Percentiles rank a stretch among this genome's conserved stretches.
phyloP scores from a whole-genome alignment of 1,140 invertebrate species.

The Ceratitis capitata region DNA sequence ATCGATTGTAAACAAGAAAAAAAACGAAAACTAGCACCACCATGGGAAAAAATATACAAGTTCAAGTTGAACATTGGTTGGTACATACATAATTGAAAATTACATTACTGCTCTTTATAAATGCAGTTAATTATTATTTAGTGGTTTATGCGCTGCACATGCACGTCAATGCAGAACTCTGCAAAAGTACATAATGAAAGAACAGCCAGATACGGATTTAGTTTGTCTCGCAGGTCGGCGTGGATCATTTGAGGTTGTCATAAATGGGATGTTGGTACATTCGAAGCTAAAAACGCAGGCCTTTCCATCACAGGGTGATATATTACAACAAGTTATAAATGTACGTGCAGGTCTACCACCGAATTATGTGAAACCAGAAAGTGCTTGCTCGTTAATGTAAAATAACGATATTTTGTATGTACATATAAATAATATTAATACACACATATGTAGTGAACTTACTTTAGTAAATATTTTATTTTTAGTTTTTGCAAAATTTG shows the following conservation, averaged over 20 bases:
- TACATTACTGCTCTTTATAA: background rate
- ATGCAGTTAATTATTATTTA: background rate
- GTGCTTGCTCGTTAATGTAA: background rate
- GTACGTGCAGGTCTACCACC: background rate
- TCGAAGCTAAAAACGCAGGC: background rate
- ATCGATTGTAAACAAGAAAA: background rate
- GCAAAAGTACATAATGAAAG: constrained; percentile 11
- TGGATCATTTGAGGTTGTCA: constrained; percentile 1
- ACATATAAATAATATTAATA: background rate
- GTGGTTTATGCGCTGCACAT: background rate
- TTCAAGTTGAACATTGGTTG: constrained; percentile 8
- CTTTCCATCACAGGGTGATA: background rate
- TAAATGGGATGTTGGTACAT: constrained; percentile 3
- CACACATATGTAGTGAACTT: background rate
- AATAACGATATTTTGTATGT: background rate
- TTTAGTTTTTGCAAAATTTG: background rate
- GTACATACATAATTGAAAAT: no score
- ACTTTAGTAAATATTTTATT: background rate
- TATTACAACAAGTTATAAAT: background rate
- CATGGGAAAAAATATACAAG: background rate
- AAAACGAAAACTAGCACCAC: background rate
- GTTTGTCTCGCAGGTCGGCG: background rate
- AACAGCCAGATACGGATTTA: constrained; percentile 1
- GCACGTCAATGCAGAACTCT: background rate
- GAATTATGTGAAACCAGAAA: background rate